Evolutionary conservation across 2,113 vertebrate genomes (phyloP).

Genomic region (Glaucidium brasilianum): DNA sequence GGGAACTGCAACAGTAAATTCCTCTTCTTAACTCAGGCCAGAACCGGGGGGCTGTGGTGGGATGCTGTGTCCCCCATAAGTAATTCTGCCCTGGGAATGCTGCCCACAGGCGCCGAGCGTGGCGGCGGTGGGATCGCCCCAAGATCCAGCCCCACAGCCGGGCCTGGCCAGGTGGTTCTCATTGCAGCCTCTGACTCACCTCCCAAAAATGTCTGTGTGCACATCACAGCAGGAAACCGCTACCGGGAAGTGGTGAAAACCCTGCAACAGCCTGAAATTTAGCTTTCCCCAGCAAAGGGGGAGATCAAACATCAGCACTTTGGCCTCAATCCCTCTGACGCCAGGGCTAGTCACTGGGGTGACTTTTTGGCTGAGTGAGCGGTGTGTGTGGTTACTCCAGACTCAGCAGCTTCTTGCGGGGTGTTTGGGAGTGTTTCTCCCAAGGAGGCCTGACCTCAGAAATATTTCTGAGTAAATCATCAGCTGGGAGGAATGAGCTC

Average conservation of each 20-base stretch:
- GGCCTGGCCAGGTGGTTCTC: slow-evolving; percentile 17
- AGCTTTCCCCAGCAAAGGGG: not conserved
- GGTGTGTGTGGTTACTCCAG: not conserved
- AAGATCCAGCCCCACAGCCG: not conserved
- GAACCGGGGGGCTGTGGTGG: not conserved
- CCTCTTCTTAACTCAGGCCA: not conserved
- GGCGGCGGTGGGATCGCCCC: not conserved
- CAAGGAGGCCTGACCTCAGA: not conserved
- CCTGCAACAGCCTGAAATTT: not conserved
- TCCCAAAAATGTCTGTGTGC: not conserved
- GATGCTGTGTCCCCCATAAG: not conserved
- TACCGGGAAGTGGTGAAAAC: slow-evolving; percentile 1
- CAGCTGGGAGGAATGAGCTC: slow-evolving; percentile 11
- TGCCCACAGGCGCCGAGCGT: not conserved
- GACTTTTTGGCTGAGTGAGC: not conserved
- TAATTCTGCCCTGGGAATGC: not conserved
- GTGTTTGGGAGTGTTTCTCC: not conserved
- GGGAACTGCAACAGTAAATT: not conserved
- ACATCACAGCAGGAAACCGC: slow-evolving; percentile 32
- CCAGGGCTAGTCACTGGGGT: not conserved
- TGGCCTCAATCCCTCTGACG: not conserved
- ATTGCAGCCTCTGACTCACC: slow-evolving; percentile 38
- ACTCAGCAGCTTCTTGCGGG: not conserved
- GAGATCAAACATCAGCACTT: not conserved
- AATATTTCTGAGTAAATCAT: not conserved